A percentile compares a stretch with the other conserved stretches of the same genome.
These are phyloP conservation scores for Sceloporus tristichus DNA, from an alignment of 2,113 vertebrate species.

Conservation along the genomic window DNA sequence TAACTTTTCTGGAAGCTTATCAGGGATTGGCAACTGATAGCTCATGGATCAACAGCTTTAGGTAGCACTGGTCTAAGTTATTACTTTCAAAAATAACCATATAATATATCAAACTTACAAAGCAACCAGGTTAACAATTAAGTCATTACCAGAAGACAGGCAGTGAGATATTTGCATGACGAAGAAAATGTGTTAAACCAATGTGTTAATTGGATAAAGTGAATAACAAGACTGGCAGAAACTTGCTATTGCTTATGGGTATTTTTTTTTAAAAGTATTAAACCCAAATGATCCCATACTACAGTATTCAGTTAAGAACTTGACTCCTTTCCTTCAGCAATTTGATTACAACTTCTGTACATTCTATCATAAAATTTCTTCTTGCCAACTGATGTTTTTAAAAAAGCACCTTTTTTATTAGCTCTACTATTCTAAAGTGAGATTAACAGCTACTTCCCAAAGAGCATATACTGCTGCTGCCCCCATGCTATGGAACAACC, in stretches of 20 bases:
- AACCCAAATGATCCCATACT: background rate
- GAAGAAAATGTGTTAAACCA: background rate
- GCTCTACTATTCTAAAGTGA: background rate
- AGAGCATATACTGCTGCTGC: too few species aligned
- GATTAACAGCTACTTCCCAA: too few species aligned
- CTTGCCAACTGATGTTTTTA: background rate
- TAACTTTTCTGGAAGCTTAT: too few species aligned
- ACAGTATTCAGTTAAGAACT: background rate
- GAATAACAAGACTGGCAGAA: background rate
- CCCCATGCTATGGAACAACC: too few species aligned
- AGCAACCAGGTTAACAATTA: background rate
- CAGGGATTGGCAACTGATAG: too few species aligned
- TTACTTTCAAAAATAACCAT: background rate
- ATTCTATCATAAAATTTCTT: background rate
- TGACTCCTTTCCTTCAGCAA: background rate
- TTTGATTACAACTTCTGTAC: background rate
- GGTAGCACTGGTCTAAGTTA: too few species aligned
- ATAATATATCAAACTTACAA: background rate
- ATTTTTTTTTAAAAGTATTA: background rate
- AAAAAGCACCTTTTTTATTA: background rate
- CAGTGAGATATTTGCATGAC: background rate
- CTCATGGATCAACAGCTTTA: too few species aligned
- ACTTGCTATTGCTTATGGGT: background rate
- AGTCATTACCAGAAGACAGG: background rate
- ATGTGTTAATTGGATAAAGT: background rate